Base-by-base conservation (phyloP, 1,140 invertebrate species). In the Mya arenaria region DNA sequence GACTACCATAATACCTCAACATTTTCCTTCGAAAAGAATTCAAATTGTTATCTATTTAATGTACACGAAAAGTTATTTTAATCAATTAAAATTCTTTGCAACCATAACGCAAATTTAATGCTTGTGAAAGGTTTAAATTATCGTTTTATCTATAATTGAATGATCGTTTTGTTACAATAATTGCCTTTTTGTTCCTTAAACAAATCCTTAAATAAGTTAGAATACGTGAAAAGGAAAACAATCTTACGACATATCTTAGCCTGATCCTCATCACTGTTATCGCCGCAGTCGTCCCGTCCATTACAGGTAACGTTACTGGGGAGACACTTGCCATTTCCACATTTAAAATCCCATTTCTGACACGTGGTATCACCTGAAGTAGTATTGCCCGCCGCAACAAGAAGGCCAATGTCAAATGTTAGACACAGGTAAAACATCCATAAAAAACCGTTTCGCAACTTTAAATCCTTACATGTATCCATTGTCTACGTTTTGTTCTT, bases 221-320 rank as follows among this genome's bases (percentile, higher is more conserved):
- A 48, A 48, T 10, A 13, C 10, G n/a, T n/a, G n/a, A 48, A 48
- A n/a, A 48, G 10, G 44, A 13, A 15, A 8, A 63, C 2, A 68
- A 13, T 86, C 90, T 84, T 85, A 90, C 90, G 85, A 81, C 90
- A 91, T 4, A 85, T 89, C 30, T 87, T 71, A 34, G 52, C 77
- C 36, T 86, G 82, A 74, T 87, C 87, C 72, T 99, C 98, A 92
- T 99, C 98, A 25, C 97, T 97, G 0, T 97, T 98, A 92, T 99
- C 98, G 0, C 98, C 97, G 92, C 98, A 99, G 90, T 99, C 98
- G 0, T 97, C 97, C 92, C 99, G 97, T 0, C 97, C 97, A 92
- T 99, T 98, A 92, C 98, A 99, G 0, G 99, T 93, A 97, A 97
- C 99, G 89, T 97, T 97, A 82, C 95, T 95, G 0, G 97, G 97